Evolutionary conservation across 2,888 invertebrate genomes (phyloP).

Genomic region (Orchestes rusci): DNA sequence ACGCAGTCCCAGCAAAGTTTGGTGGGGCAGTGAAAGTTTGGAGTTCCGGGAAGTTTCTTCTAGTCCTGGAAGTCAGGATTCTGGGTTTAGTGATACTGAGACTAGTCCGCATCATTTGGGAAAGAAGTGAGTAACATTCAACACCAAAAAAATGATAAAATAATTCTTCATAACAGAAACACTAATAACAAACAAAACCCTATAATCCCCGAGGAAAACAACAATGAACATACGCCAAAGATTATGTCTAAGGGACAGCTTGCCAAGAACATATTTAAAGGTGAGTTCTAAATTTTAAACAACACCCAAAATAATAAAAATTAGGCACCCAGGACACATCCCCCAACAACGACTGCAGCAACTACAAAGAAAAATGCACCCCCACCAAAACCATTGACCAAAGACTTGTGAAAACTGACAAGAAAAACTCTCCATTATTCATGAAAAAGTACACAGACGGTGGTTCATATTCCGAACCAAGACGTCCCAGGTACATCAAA

Average conservation of each 20-base stretch:
- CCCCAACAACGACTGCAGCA: constrained; percentile 30
- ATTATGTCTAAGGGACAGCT: constrained; percentile 13
- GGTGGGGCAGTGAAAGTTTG: constrained; percentile 50
- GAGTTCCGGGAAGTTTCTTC: constrained; percentile 47
- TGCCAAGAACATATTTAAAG: constrained; percentile 37
- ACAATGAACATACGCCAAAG: constrained; percentile 13
- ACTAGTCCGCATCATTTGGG: constrained; percentile 48
- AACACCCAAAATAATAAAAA: background rate
- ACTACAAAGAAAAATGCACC: constrained; percentile 43
- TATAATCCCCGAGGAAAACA: constrained; percentile 9
- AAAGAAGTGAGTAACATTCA: constrained; percentile 8
- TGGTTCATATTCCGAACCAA: no score
- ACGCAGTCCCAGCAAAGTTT: constrained; percentile 60
- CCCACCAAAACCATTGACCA: constrained; percentile 32
- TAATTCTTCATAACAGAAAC: no score
- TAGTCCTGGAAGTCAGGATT: constrained; percentile 71
- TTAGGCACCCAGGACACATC: constrained; percentile 14
- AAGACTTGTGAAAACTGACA: constrained; percentile 25
- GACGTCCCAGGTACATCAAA: constrained; percentile 32
- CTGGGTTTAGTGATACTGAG: constrained; percentile 75
- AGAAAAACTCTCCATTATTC: constrained; percentile 20
- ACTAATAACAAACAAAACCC: background rate
- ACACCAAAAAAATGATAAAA: no score
- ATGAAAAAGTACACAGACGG: constrained; percentile 15
- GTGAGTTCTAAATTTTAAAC: constrained; percentile 16